Evolutionary conservation across 2,888 invertebrate species (phyloP).

Genomic region (Cataglyphis livida): DNA sequence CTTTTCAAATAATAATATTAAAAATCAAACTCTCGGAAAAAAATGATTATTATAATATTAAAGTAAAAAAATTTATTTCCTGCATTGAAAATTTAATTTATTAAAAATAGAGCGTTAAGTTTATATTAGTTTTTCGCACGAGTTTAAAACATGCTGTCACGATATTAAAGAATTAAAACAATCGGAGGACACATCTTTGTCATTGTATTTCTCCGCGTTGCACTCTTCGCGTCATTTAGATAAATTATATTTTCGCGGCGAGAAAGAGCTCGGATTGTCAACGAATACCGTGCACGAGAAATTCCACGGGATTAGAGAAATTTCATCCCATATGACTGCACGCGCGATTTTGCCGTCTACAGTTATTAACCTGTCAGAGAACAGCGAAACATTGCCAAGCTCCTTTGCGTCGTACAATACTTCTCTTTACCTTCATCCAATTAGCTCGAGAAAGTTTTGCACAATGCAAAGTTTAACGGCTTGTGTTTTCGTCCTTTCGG

Average conservation of each 20-base stretch:
- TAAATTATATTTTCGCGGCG: conserved; percentile 15
- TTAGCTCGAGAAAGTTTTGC: conserved; percentile 41
- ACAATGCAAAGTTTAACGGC: neutral
- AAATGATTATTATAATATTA: neutral
- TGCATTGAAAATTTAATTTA: neutral
- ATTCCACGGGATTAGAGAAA: conserved; percentile 43
- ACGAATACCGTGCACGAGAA: conserved; percentile 9
- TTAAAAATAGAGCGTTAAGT: neutral
- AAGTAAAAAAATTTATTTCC: neutral
- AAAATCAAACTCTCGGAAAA: neutral
- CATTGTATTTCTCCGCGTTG: neutral
- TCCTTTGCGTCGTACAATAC: conserved; percentile 29
- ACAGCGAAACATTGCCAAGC: conserved; percentile 28
- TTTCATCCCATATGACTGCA: neutral
- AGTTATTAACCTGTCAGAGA: conserved; percentile 46
- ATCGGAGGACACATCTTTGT: neutral
- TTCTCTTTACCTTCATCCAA: conserved; percentile 27
- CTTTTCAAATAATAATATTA: neutral
- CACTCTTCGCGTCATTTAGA: conserved; percentile 1
- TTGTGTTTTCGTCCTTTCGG: neutral
- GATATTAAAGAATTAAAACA: neutral
- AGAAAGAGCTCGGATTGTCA: conserved; percentile 9
- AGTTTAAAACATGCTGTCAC: neutral
- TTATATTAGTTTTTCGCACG: neutral
- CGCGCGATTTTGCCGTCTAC: conserved; percentile 26